Percentiles rank a stretch among this genome's conserved stretches.
Conservation (phyloP, 2,797 vertebrate genomes). For the Lates japonicus region DNA sequence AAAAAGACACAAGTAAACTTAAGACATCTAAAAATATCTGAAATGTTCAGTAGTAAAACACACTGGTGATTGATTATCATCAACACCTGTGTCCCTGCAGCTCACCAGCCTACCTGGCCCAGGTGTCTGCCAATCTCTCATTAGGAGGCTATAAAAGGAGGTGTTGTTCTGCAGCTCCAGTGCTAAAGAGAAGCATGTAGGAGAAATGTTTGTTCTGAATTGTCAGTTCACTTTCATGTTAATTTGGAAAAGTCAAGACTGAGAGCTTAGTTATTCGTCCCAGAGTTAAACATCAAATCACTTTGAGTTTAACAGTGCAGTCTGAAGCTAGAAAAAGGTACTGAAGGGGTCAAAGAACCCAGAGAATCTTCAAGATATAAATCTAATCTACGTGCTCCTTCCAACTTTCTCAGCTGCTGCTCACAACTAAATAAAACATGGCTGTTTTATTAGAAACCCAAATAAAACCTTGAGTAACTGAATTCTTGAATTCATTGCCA, state of each 20-base stretch:
- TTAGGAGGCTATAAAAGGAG: neutral
- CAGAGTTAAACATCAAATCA: neutral
- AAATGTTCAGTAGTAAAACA: neutral
- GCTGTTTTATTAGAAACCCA: no score
- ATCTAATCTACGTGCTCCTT: no score
- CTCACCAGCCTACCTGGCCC: neutral
- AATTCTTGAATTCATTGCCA: no score
- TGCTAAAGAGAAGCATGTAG: no score
- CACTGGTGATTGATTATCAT: neutral
- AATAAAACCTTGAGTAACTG: no score
- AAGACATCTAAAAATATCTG: neutral
- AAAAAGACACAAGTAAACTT: neutral
- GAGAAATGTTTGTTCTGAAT: no score
- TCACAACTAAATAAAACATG: no score
- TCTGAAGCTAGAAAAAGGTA: no score
- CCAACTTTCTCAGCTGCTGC: no score
- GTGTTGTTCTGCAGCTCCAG: neutral
- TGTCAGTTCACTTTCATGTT: neutral
- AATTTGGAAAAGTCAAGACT: neutral
- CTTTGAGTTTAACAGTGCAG: no score
- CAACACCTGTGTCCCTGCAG: neutral
- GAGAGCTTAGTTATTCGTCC: neutral
- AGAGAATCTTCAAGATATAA: no score
- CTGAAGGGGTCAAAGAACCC: neutral
- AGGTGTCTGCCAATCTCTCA: neutral